Percentiles rank a stretch among this genome's conserved stretches.
phyloP scores from a whole-genome alignment of 2,113 vertebrate species.

The Phalacrocorax brasilianus region DNA sequence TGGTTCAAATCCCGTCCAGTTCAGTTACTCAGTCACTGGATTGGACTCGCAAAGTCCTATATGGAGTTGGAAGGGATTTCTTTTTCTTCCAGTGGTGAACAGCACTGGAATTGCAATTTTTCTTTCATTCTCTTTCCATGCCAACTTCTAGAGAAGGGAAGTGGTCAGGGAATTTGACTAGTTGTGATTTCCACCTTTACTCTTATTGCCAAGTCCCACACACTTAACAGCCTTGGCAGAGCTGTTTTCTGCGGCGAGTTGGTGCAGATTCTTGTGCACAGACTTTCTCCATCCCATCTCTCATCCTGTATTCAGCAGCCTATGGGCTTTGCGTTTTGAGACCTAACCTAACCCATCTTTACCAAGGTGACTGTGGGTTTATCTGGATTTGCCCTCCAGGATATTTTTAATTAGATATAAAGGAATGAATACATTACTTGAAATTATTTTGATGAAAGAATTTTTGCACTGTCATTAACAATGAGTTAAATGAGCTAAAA shows the following conservation, averaged over 20 bases:
- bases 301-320: not conserved
- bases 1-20: not conserved
- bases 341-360: not conserved
- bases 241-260: not conserved
- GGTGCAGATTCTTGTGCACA: not conserved
- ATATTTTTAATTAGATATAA: slow-evolving; percentile 45
- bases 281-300: not conserved
- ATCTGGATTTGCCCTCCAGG: not conserved
- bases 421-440: slow-evolving; percentile 44
- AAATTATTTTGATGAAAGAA: slow-evolving; percentile 46
- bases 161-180: not conserved
- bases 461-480: slow-evolving; percentile 32
- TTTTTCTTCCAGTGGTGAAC: not conserved
- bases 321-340: not conserved
- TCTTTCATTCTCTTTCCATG: not conserved
- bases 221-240: not conserved
- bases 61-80: not conserved
- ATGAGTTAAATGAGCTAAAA: slow-evolving; percentile 51
- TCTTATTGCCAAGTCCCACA: accelerated
- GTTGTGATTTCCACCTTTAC: not conserved
- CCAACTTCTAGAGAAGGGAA: not conserved
- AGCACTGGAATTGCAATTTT: not conserved
- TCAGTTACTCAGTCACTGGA: not conserved
- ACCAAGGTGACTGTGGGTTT: slow-evolving; percentile 38
- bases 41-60: not conserved